Base-by-base conservation (phyloP, 2,113 vertebrate genomes). In the Chrysochloris asiatica region DNA sequence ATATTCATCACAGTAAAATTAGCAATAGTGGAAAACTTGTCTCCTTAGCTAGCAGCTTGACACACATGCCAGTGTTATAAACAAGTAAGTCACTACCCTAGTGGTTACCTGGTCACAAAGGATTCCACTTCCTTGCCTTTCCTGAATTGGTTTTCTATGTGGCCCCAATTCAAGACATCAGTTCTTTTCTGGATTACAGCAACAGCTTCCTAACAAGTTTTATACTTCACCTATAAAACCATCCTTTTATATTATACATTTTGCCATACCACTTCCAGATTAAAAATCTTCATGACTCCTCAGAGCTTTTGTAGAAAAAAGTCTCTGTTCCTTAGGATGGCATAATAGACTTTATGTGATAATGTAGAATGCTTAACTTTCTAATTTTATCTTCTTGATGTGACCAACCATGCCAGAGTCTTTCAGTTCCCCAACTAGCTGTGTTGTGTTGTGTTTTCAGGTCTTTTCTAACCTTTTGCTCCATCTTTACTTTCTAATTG, bases 201-300 rank as follows among this genome's bases (percentile, higher is more conserved):
- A 54, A 24, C 1, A 77, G 38, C 30, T 36, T 80, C 52, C n/a
- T 52, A 77, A 89, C n/a, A 21, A 56, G 56, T 19, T 65, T 89
- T 76, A 45, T 83, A 47, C 10, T 80, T 82, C 36, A 80, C 10
- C 30, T 77, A 6, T 24, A 61, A 54, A 7, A 71, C 24, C 45
- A 76, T 89, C 52, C 8, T 90, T 93, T 78, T 33, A 83, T 82
- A 83, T 63, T 45, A 83, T 38, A 78, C 59, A 56, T 41, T 47
- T 83, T 47, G 45, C 41, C 45, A 86, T 28, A 22, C 0, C 43
- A 41, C 24, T 79, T 59, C 30, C 45, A 90, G 50, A 38, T 89
- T 61, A 71, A 88, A 93, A 88, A 63, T 6, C 48, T 90, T 69
- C 6, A 22, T 30, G 52, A 45, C 6, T 56, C 47, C 80, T 79